A percentile compares a stretch with the other conserved stretches of the same genome.
Conservation (phyloP, 2,888 invertebrate species). For the Agonopterix arenella region DNA sequence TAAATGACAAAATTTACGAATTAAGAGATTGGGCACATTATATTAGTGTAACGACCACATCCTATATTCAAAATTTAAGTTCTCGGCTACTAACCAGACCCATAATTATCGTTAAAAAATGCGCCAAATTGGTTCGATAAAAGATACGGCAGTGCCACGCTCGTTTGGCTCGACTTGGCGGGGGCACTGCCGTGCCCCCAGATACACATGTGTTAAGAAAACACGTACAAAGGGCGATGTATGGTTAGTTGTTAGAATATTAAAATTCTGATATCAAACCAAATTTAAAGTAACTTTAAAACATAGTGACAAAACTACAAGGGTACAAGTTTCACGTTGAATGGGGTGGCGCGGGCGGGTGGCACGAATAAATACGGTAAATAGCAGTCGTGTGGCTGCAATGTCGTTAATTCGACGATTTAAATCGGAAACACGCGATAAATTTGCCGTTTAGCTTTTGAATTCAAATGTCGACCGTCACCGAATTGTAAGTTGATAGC, state of each 20-base stretch:
- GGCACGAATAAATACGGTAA: conserved; percentile 50
- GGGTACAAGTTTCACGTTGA: conserved; percentile 14
- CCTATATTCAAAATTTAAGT: too few species aligned
- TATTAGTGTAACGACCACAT: too few species aligned
- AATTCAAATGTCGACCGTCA: conserved; percentile 43
- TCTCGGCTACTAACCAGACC: too few species aligned
- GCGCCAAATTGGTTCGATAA: too few species aligned
- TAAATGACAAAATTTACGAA: too few species aligned
- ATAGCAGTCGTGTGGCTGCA: conserved; percentile 40
- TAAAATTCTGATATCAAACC: background rate
- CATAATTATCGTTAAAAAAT: too few species aligned
- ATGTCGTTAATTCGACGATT: conserved; percentile 70
- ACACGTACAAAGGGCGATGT: background rate
- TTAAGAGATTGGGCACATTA: too few species aligned
- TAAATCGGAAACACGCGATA: conserved; percentile 71
- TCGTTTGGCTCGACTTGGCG: too few species aligned
- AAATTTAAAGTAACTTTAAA: background rate
- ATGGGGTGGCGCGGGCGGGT: conserved; percentile 10
- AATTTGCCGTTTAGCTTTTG: conserved; percentile 61
- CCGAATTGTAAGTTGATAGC: conserved; percentile 25
- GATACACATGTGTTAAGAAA: too few species aligned
- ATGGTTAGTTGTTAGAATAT: background rate
- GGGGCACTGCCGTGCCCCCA: too few species aligned
- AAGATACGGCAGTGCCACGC: too few species aligned
- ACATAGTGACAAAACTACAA: conserved; percentile 14